These are phyloP conservation scores for Polymixis flavicincta DNA, from an alignment of 2,888 invertebrate genomes.

Conservation along the genomic window DNA sequence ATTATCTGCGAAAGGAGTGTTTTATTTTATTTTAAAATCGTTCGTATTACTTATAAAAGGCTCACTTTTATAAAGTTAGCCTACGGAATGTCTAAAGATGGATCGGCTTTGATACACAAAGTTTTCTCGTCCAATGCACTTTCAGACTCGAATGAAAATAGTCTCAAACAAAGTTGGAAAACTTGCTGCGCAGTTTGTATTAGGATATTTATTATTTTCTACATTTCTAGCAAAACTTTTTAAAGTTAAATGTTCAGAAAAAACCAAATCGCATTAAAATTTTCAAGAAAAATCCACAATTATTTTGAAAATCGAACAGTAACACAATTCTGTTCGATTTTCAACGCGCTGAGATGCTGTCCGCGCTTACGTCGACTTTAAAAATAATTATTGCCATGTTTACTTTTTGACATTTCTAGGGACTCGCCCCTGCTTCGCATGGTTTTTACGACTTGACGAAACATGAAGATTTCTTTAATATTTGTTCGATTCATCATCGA, in stretches of 20 bases:
- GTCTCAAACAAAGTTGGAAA: slow-evolving; percentile 33
- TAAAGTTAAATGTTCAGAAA: background rate
- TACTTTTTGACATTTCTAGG: background rate
- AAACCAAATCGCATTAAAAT: background rate
- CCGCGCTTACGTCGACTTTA: too few relatives aligned
- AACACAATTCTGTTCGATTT: too few relatives aligned
- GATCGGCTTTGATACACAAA: background rate
- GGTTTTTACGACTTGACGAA: too few relatives aligned
- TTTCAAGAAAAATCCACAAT: background rate
- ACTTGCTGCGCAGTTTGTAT: slow-evolving; percentile 6
- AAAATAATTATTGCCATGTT: background rate
- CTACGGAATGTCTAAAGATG: slow-evolving; percentile 25
- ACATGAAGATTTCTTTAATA: too few relatives aligned
- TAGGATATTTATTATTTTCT: background rate
- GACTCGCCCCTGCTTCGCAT: too few relatives aligned
- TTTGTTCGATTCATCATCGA: too few relatives aligned
- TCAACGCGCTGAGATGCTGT: too few relatives aligned
- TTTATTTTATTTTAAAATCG: background rate
- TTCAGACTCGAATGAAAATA: slow-evolving; percentile 45
- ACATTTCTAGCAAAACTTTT: background rate
- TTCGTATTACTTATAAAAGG: background rate
- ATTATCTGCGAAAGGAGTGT: background rate
- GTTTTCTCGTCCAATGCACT: slow-evolving; percentile 39
- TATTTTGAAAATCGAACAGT: too few relatives aligned
- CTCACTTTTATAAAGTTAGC: background rate